Conservation (phyloP, 2,888 invertebrate genomes). For the Epistrophella euchroma region DNA sequence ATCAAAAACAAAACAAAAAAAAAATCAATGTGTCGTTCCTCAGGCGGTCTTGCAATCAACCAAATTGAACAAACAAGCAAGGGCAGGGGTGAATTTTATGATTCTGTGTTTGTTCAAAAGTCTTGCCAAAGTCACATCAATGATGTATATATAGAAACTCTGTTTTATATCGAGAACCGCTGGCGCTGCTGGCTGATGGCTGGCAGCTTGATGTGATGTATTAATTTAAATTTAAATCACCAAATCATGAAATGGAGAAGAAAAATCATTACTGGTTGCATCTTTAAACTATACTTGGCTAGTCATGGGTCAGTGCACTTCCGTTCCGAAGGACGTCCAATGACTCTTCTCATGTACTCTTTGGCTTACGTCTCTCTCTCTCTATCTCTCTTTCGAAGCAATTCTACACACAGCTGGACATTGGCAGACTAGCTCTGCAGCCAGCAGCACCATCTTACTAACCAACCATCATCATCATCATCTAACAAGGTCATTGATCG, state of each 20-base stretch:
- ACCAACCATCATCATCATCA: constrained; percentile 35
- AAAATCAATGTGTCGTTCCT: constrained; percentile 30
- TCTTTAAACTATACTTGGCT: constrained; percentile 36
- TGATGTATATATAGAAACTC: not conserved
- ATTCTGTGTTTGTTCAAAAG: constrained; percentile 14
- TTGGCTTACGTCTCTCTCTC: constrained; percentile 4
- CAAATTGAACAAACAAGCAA: constrained; percentile 38
- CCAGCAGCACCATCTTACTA: constrained; percentile 23
- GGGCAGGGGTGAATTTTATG: constrained; percentile 25
- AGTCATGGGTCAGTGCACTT: constrained; percentile 69
- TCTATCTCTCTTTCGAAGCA: constrained; percentile 32
- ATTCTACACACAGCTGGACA: constrained; percentile 71
- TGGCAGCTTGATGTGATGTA: constrained; percentile 69
- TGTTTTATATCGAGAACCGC: constrained; percentile 15
- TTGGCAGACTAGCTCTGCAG: constrained; percentile 13
- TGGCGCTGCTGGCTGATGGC: not conserved
- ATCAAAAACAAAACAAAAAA: not conserved
- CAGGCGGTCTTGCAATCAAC: constrained; percentile 57
- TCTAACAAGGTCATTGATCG: constrained; percentile 63
- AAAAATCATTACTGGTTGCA: constrained; percentile 44
- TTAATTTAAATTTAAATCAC: constrained; percentile 74
- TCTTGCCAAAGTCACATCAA: not conserved
- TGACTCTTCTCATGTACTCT: constrained; percentile 39
- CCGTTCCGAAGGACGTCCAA: constrained; percentile 73
- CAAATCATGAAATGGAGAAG: constrained; percentile 61